Evolutionary conservation across 2,113 vertebrate genomes (phyloP), one percentile per base, ranked within the genome.

Genomic region (Nannobrachium achirus): DNA sequence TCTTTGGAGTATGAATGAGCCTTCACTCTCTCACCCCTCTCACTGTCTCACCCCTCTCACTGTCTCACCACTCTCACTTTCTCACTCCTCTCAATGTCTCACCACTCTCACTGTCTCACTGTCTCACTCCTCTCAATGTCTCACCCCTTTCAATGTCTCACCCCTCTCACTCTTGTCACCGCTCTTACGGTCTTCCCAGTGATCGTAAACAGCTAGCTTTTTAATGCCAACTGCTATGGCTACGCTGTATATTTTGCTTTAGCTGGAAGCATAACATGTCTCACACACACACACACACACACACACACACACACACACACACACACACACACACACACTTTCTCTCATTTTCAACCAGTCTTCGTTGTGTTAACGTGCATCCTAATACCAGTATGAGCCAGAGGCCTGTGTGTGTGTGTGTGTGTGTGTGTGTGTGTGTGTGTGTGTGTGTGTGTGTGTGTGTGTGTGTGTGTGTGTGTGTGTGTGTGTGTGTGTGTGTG

Each of bases 31-130:
- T 25, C 25, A 25, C 4, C 25, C 25, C 25, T 25, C 25, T 25
- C 25, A 25, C 25, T 25, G 4, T 25, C 25, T 25, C 8, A 7
- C n/a, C 10, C 38, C 52, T 73, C 69, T 73, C 69, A 58, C 73
- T 45, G 14, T 19, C 57, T 59, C 66, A 55, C 39, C 49, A 49
- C 19, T 55, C 39, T 16, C 13, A 59, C 60, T 60, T 58, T 78
- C 73, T 84, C 66, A 69, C 78, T 51, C 40, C 75, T 73, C 68
- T 56, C 18, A n/a, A n/a, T 7, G 18, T 49, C 10, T 10, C 41
- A 8, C 33, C 11, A 39, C 11, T 18, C 7, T 38, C 33, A 61
- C 11, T 8, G 45, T 0, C 48, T 19, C 67, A 56, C n/a, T 2
- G 1, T 15, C 6, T 15, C 0, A 8, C 45, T 14, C 40, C n/a